A percentile compares a stretch with the other conserved stretches of the same genome.
These are phyloP conservation scores for Cantharis flavilabris DNA, from an alignment of 2,888 invertebrate genomes.

Conservation along the genomic window DNA sequence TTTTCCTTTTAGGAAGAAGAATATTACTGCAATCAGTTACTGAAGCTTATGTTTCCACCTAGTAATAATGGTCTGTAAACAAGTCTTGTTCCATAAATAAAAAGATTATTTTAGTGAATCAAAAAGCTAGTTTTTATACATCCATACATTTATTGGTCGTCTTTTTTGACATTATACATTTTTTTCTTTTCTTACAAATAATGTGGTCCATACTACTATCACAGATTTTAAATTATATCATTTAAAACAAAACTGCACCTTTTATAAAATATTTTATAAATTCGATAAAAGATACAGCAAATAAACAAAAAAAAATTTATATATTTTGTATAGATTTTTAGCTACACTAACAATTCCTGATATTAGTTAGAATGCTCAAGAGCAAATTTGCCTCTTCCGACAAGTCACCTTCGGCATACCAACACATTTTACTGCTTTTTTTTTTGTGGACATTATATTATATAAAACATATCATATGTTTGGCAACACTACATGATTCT, in stretches of 20 bases:
- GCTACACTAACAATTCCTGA: conserved; percentile 47
- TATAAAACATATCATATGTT: conserved; percentile 26
- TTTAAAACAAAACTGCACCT: conserved; percentile 30
- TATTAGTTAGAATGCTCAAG: conserved; percentile 28
- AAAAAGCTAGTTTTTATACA: conserved; percentile 10
- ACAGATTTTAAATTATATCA: conserved; percentile 56
- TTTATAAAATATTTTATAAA: conserved; percentile 17
- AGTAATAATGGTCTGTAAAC: conserved; percentile 2
- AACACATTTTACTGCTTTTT: conserved; percentile 7
- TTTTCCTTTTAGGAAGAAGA: conserved; percentile 39
- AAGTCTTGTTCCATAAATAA: neutral
- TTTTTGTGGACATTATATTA: conserved; percentile 14
- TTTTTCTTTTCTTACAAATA: conserved; percentile 54
- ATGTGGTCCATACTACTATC: conserved; percentile 58
- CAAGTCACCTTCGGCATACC: conserved; percentile 17
- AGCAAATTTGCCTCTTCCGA: conserved; percentile 1
- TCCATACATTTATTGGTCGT: conserved; percentile 55
- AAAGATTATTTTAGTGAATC: neutral
- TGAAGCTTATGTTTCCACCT: conserved; percentile 11
- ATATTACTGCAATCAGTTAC: conserved; percentile 34
- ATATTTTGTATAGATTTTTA: neutral
- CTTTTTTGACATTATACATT: conserved; percentile 45
- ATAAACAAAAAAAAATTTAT: conserved; percentile 19
- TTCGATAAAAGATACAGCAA: conserved; percentile 26
- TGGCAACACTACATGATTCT: conserved; percentile 27